Evolutionary conservation across 1,140 invertebrate genomes (phyloP), one percentile per base, ranked within the genome.

Genomic region (Zaprionus ornatus): DNA sequence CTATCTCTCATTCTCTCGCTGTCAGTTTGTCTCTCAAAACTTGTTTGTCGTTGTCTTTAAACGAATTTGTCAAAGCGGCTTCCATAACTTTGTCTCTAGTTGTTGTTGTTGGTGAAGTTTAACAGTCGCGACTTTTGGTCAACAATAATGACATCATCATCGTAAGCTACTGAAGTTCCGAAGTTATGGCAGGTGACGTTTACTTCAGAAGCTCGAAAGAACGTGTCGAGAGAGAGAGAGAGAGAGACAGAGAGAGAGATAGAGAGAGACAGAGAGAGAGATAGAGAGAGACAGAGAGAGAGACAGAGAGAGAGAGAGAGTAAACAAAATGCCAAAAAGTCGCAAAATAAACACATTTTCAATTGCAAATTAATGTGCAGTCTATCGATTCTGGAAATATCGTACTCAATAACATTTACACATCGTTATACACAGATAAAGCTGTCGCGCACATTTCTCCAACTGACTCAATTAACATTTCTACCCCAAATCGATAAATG

Each of bases 101-200:
- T 52, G 59, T 35, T 50, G 6, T 59, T 71, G 9, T 56, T 50
- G 40, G 37, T 73, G 70, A 88, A 83, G 84, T 87, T 87, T 80
- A 78, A 74, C 77, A 64, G 55, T 25, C 65, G 62, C 72, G 66
- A 62, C 66, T 74, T 69, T 74, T 32, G 65, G 35, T 57, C 72
- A 88, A 80, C 80, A 84, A 77, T 80, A 83, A 87, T 87, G 80
- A 88, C 84, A 88, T 87, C 84, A 88, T 87, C 84, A 88, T 88
- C 84, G 78, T 74, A 62, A 84, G 84, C 84, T 88, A 7, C 40
- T 79, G 88, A 84, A 87, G 77, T 84, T 87, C 63, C 63, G 70
- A 80, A 87, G 74, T 84, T 81, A 88, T 84, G 85, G 85, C 85
- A 90, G 88, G 88, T 88, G 80, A 88, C 84, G 80, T 83, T 82